phyloP scores from a whole-genome alignment of 2,797 vertebrate genomes.

The Chelon labrosus region DNA sequence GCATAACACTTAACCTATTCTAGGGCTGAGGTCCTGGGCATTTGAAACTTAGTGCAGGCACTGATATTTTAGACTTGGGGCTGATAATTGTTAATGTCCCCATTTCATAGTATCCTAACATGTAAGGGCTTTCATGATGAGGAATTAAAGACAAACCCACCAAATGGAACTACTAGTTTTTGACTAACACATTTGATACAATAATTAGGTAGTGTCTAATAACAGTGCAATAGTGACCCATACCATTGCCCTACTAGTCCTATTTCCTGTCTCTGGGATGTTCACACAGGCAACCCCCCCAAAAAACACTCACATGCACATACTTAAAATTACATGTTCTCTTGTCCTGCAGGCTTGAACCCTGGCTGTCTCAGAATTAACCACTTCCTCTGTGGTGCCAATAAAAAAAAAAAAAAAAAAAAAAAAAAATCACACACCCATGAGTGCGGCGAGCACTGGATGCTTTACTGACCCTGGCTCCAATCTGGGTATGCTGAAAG shows the following conservation, averaged over 20 bases:
- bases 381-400: constrained; percentile 75
- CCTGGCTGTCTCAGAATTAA: constrained; percentile 67
- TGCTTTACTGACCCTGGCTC: constrained; percentile 40
- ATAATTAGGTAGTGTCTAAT: neutral
- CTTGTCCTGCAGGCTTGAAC: constrained; percentile 58
- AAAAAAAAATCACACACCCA: constrained; percentile 37
- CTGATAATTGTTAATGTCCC: no score
- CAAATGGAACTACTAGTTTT: neutral
- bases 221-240: neutral
- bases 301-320: constrained; percentile 27
- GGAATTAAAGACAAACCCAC: neutral
- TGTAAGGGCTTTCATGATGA: no score
- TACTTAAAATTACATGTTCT: constrained; percentile 35
- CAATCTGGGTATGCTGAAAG: constrained; percentile 65
- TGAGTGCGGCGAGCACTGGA: constrained; percentile 36
- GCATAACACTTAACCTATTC: constrained; percentile 11
- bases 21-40: neutral
- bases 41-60: neutral
- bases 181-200: neutral
- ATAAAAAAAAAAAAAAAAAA: constrained; percentile 74
- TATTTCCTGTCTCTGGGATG: constrained; percentile 10
- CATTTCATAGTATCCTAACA: no score
- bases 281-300: neutral
- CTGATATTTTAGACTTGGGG: no score
- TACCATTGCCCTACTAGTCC: neutral